Evolutionary conservation across 2,113 vertebrate genomes (phyloP), one percentile per base, ranked within the genome.

Genomic region (Amblyornis subalaris): DNA sequence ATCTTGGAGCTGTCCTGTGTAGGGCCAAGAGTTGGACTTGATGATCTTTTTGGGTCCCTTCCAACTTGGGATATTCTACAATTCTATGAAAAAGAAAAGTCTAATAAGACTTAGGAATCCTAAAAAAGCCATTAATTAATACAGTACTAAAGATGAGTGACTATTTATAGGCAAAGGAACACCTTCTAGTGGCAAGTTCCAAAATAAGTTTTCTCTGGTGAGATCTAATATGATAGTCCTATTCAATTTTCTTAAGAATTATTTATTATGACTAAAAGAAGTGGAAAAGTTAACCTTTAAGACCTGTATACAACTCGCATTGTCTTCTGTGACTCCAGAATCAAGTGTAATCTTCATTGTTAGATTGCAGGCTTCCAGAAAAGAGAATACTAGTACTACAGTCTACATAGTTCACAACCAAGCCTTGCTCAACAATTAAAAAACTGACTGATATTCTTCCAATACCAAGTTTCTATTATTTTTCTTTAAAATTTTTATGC

Each of bases 321-420:
- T 69, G 1, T 67, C n/a, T 81, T 60, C 9, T 55, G 9, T 58
- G 22, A 26, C 12, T 45, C 17, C 12, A 62, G 5, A 15, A 35
- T 51, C 0, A 4, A 67, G 7, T 0, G 4, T 29, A 88, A 36
- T n/a, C 3, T 24, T 66, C 1, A 3, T 15, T 48, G 23, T 57
- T 31, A 31, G 5, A 61, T 47, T 22, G 9, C 17, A 75, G 38
- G 4, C 4, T 75, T 82, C 38, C 22, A 61, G 22, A n/a, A 69
- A 75, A 67, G 10, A 76, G 10, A 42, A 70, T 3, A 45, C 7
- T 35, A 24, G 2, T 3, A 22, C 19, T n/a, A 19, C 12, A 50
- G 5, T 53, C 16, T 35, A 18, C 9, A 24, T 10, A 69, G 3
- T 22, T 3, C 10, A 61, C 24, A 61, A 8, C 3, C 16, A 79